Percentiles rank a stretch among this genome's conserved stretches.
Evolutionary conservation across 1,140 invertebrate genomes (phyloP).

Genomic region (Penaeus vannamei): DNA sequence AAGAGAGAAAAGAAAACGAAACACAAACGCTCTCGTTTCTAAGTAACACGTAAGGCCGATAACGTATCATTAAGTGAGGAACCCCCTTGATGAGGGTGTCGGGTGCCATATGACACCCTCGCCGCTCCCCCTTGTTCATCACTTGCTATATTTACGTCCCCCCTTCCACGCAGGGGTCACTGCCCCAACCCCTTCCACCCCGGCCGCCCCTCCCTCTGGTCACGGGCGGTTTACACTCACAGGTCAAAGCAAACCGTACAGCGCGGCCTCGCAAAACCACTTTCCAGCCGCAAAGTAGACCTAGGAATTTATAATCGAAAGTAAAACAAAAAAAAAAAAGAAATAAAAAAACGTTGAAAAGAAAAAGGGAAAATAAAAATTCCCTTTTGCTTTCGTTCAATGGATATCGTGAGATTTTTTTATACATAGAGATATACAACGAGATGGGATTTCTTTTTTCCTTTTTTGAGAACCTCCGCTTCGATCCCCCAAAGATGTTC

Average conservation of each 20-base stretch:
- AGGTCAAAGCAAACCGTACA: conserved; percentile 38
- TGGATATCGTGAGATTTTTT: no score
- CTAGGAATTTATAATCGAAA: no score
- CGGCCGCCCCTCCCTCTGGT: conserved; percentile 11
- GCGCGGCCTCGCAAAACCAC: not conserved
- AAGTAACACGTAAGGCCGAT: no score
- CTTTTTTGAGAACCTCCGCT: no score
- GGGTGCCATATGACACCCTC: no score
- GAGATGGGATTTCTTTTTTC: no score
- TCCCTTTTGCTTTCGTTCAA: not conserved
- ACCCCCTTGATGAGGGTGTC: no score
- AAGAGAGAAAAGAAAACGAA: not conserved
- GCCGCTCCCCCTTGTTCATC: not conserved
- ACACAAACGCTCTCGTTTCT: no score
- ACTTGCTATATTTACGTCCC: not conserved
- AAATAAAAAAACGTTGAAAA: not conserved
- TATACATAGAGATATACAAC: no score
- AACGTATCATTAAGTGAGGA: no score
- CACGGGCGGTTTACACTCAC: not conserved
- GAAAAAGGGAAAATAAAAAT: not conserved
- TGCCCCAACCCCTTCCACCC: not conserved
- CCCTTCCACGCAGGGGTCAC: not conserved
- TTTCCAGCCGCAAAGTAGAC: not conserved
- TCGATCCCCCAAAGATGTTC: no score
- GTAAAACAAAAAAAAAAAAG: not conserved